Evolutionary conservation across 2,113 vertebrate genomes (phyloP).

Genomic region (Grantiella picta): DNA sequence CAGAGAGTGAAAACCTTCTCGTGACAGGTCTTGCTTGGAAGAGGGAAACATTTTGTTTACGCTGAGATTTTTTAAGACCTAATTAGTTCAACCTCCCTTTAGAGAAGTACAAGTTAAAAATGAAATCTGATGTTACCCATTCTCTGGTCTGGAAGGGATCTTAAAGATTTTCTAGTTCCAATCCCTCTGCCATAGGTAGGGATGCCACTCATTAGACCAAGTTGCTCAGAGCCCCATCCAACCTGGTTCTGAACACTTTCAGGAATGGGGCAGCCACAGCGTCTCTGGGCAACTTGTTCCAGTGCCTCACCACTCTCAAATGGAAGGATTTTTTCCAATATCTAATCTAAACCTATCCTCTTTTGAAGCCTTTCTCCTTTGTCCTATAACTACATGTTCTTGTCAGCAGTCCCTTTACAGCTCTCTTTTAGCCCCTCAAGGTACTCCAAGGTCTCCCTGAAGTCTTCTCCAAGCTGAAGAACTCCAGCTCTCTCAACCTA

Average conservation of each 20-base stretch:
- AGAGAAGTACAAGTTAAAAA: neutral
- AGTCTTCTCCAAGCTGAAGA: neutral
- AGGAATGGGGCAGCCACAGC: neutral
- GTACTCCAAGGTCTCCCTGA: neutral
- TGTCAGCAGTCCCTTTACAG: neutral
- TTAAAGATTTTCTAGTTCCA: neutral
- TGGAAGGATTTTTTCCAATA: neutral
- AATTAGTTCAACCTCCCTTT: neutral
- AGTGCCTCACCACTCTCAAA: neutral
- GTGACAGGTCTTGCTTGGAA: neutral
- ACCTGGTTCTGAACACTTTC: neutral
- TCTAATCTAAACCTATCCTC: neutral
- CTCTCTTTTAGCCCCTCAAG: fast-evolving
- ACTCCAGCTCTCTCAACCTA: neutral
- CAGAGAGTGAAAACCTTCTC: neutral
- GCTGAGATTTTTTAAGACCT: neutral
- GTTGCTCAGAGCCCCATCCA: neutral
- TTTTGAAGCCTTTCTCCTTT: neutral
- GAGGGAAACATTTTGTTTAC: neutral
- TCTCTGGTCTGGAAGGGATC: neutral
- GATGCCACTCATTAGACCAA: neutral
- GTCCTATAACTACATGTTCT: neutral
- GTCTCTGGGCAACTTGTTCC: neutral
- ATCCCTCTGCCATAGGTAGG: neutral
- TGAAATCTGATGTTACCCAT: neutral